Evolutionary conservation across 2,797 vertebrate genomes (phyloP), one percentile per base, ranked within the genome.

Genomic region (Typhlichthys eigenmanni): DNA sequence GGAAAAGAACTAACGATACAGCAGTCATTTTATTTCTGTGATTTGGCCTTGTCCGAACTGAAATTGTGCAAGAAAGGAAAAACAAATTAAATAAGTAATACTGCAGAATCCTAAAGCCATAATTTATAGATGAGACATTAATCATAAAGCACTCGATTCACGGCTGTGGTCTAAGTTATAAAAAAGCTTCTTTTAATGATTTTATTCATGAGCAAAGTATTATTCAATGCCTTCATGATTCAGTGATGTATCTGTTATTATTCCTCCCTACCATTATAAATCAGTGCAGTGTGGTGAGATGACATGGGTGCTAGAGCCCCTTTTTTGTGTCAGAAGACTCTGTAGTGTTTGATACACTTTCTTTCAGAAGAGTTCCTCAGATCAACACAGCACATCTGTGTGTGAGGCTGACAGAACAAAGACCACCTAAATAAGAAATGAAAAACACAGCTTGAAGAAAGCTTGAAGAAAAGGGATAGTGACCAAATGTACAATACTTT

Each of bases 201-300:
- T 81, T 83, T 86, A 90, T 88, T 87, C 65, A 88, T 87, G 81
- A 89, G 73, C 58, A 73, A 80, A 78, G 72, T 85, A 86, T 83
- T 88, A 80, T 89, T 89, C 82, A 64, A 69, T 72, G 75, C 69
- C 68, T 87, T 81, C 71, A 65, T 74, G 66, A 78, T 82, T 83
- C 79, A 85, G 66, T 84, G 64, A 80, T 84, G 75, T 78, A 80
- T 78, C 68, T 55, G 10, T 34, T 51, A 24, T 59, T 62, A 74
- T 69, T 84, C 62, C 68, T 80, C 55, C 66, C 61, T 38, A 72
- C 79, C 65, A 82, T 84, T 86, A 88, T 81, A 85, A 86, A 88
- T 89, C 80, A 80, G 77, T 75, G 71, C 71, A 75, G 63, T 51
- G 75, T 68, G 19, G 61, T 55, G 67, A 77, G 65, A 81, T 82